Evolutionary conservation across 2,888 invertebrate genomes (phyloP), one percentile per base, ranked within the genome.

Genomic region (Andrena haemorrhoa): DNA sequence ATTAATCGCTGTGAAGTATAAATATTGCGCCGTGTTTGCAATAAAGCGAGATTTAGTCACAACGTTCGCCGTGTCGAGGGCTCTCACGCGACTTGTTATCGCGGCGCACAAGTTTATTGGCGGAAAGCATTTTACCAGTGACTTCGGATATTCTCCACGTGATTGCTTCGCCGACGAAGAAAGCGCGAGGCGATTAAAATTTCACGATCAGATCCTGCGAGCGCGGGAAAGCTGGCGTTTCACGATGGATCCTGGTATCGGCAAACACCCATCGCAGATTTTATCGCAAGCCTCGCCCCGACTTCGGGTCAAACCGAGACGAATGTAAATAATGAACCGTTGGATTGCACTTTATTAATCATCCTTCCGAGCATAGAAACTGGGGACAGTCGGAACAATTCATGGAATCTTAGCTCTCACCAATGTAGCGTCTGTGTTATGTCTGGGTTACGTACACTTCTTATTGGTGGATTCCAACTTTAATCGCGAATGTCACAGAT

Each of bases 151-250:
- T 75, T 75, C 80, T 63, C 33, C 49, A 29, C 64, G 56, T 35
- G 75, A 75, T 66, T 82, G 63, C 69, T 79, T 60, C 56, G 8
- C n/a, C 16, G 33, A 10, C 66, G 80, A 82, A 81, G 72, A 72
- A 82, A 81, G 76, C 70, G 41, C 75, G 58, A 47, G 64, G 12
- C 68, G 69, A 81, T 81, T 81, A 69, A 80, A 81, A 76, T 80
- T 82, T 81, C 76, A 82, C 29, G 68, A 79, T 70, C 60, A 53
- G 35, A 51, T 29, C 31, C 26, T 49, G 31, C 58, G 51, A 56
- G 51, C 68, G 56, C 20, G 33, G n/a, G 63, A 33, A 79, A 74
- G 79, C 79, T 73, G 49, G 51, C 29, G 79, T 79, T 75, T 41
- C 65, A 35, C 23, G 41, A 53, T 33, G 58, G 65, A 70, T 23